phyloP scores from a whole-genome alignment of 2,113 vertebrate species.

The Microtus pennsylvanicus region DNA sequence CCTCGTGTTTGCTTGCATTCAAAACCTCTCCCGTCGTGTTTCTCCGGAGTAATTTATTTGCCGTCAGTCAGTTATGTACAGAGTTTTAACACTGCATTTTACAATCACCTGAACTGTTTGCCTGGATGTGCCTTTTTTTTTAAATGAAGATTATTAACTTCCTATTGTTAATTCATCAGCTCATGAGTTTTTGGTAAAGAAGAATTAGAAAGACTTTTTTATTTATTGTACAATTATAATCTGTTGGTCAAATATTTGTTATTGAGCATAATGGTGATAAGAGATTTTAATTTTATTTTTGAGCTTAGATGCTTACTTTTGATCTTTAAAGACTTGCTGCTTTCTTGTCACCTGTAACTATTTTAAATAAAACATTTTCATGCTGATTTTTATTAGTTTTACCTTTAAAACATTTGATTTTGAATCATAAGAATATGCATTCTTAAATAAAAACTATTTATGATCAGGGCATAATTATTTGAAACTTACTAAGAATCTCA shows the following conservation, averaged over 20 bases:
- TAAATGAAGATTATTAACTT: conserved; percentile 71
- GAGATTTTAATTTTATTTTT: conserved; percentile 60
- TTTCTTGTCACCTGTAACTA: conserved; percentile 52
- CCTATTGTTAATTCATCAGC: conserved; percentile 78
- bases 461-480: conserved; percentile 25
- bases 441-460: conserved; percentile 60
- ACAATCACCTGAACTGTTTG: conserved; percentile 71
- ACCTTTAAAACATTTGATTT: conserved; percentile 54
- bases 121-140: conserved; percentile 89
- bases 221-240: conserved; percentile 80
- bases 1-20: conserved; percentile 51
- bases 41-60: conserved; percentile 55
- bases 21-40: conserved; percentile 22
- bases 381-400: conserved; percentile 19
- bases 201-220: conserved; percentile 47
- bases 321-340: conserved; percentile 54
- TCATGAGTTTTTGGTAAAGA: conserved; percentile 68
- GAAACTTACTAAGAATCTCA: conserved; percentile 16
- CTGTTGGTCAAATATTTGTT: conserved; percentile 67
- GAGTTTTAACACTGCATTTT: conserved; percentile 66
- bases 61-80: conserved; percentile 11
- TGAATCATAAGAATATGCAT: background rate
- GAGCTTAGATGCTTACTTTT: conserved; percentile 67
- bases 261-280: conserved; percentile 54
- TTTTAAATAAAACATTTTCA: conserved; percentile 64